Conservation (phyloP, 2,888 invertebrate genomes). For the Napeogenes inachia region DNA sequence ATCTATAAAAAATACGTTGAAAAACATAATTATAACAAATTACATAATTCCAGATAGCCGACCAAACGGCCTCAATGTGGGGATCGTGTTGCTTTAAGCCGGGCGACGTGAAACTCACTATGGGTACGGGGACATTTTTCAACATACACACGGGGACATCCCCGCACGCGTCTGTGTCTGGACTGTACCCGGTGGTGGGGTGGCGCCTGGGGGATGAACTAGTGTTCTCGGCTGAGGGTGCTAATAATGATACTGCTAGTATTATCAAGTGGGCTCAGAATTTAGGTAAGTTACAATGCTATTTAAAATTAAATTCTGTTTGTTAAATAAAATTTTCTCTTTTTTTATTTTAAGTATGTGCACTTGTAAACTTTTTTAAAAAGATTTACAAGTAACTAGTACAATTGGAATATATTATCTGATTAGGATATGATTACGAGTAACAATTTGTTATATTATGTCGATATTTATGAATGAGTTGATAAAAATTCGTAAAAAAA, state of each 20-base stretch:
- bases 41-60: constrained; percentile 80
- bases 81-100: constrained; percentile 88
- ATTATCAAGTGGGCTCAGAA: constrained; percentile 90
- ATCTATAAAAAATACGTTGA: too few relatives aligned
- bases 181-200: constrained; percentile 93
- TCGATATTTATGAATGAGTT: too few relatives aligned
- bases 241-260: constrained; percentile 92
- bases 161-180: constrained; percentile 89
- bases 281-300: constrained; percentile 65
- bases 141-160: constrained; percentile 86
- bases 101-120: constrained; percentile 90
- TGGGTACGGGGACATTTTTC: constrained; percentile 95
- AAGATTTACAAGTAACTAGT: too few relatives aligned
- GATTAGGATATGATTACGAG: too few relatives aligned
- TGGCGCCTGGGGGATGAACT: constrained; percentile 80
- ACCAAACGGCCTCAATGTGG: constrained; percentile 93
- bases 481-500: too few relatives aligned
- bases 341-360: background rate
- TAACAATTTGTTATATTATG: too few relatives aligned
- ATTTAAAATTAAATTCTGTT: background rate
- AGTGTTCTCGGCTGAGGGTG: constrained; percentile 89
- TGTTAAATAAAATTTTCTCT: background rate
- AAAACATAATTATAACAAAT: too few relatives aligned
- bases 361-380: background rate
- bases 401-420: too few relatives aligned